Evolutionary conservation across 2,797 vertebrate genomes (phyloP).

Genomic region (Eulemur rubriventer): DNA sequence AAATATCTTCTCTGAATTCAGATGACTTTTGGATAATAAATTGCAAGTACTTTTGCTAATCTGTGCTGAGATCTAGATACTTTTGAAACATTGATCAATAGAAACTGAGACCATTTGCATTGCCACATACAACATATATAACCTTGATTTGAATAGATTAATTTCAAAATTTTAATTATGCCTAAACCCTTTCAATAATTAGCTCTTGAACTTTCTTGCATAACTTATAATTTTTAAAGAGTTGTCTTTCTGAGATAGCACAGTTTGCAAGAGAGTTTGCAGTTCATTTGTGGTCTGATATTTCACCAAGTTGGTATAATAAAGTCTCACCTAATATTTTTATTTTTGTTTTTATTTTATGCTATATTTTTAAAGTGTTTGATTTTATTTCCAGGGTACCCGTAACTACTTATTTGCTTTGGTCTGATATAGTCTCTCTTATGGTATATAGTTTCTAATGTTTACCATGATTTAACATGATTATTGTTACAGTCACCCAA

Average conservation of each 20-base stretch:
- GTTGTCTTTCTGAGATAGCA: slow-evolving; percentile 3
- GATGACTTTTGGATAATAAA: slow-evolving; percentile 58
- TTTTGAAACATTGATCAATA: slow-evolving; percentile 45
- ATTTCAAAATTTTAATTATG: slow-evolving; percentile 35
- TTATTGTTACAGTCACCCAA: slow-evolving; percentile 66
- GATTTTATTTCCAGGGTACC: slow-evolving; percentile 28
- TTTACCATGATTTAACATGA: slow-evolving; percentile 63
- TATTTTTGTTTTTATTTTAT: slow-evolving; percentile 37
- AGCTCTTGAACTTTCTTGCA: slow-evolving; percentile 8
- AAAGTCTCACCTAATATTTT: slow-evolving; percentile 24
- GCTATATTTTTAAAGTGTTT: slow-evolving; percentile 2
- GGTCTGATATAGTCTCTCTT: slow-evolving; percentile 41
- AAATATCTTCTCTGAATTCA: slow-evolving; percentile 35
- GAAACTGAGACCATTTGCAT: not conserved
- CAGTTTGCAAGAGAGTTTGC: slow-evolving; percentile 57
- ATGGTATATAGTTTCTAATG: slow-evolving; percentile 33
- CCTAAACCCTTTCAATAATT: slow-evolving; percentile 14
- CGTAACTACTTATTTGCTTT: slow-evolving; percentile 49
- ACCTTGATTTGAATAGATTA: slow-evolving; percentile 26
- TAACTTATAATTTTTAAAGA: slow-evolving; percentile 41
- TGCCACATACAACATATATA: not conserved
- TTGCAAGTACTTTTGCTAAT: slow-evolving; percentile 56
- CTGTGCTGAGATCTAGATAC: not conserved
- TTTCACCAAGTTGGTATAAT: not conserved
- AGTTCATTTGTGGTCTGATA: not conserved